Evolutionary conservation across 2,797 vertebrate species (phyloP).

Genomic region (Crotalus adamanteus): DNA sequence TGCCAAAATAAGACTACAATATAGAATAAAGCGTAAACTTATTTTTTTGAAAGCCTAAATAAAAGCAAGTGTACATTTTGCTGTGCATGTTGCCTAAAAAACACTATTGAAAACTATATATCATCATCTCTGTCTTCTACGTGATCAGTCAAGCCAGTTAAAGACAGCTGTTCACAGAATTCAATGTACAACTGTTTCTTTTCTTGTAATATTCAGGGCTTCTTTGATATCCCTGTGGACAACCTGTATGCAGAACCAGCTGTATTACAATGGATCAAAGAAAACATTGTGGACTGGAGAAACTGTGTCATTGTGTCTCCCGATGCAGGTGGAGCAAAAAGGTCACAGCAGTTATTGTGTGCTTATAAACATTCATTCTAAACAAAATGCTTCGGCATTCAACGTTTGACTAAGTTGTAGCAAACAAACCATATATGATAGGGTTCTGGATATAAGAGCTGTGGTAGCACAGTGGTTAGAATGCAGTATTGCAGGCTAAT

Average conservation of each 20-base stretch:
- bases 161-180: neutral
- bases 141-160: neutral
- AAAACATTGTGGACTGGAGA: slow-evolving; percentile 90
- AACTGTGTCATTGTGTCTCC: slow-evolving; percentile 92
- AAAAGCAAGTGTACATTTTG: neutral
- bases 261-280: slow-evolving; percentile 91
- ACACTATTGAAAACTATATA: neutral
- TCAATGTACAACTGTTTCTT: neutral
- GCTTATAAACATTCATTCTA: neutral
- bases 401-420: neutral
- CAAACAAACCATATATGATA: neutral
- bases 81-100: neutral
- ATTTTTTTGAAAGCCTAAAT: neutral
- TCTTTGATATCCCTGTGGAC: slow-evolving; percentile 96
- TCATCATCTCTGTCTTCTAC: neutral
- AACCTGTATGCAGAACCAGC: slow-evolving; percentile 93
- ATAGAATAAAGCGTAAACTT: neutral
- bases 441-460: neutral
- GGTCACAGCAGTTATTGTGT: slow-evolving; percentile 66
- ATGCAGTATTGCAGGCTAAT: neutral
- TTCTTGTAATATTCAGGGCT: slow-evolving; percentile 75
- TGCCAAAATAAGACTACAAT: neutral
- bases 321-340: slow-evolving; percentile 92
- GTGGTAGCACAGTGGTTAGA: neutral
- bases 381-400: neutral